These are phyloP conservation scores for Pachydiplax longipennis DNA, from an alignment of 2,888 invertebrate genomes.

Conservation along the genomic window DNA sequence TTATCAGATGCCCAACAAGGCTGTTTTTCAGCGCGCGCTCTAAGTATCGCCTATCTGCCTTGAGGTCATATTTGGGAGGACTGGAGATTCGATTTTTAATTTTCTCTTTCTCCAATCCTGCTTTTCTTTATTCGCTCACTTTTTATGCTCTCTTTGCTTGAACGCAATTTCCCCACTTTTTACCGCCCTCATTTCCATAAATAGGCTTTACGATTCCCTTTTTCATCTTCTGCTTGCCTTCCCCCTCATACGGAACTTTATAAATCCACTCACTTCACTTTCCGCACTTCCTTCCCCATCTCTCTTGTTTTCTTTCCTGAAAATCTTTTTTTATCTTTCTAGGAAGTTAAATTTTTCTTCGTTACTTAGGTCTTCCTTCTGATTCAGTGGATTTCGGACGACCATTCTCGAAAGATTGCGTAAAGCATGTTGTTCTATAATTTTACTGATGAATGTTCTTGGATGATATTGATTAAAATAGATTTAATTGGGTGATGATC, in stretches of 20 bases:
- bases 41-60: no score
- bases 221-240: not conserved
- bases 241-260: not conserved
- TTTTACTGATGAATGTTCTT: no score
- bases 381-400: no score
- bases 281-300: not conserved
- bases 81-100: not conserved
- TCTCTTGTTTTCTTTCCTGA: not conserved
- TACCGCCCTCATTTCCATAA: not conserved
- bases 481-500: no score
- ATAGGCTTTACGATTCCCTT: not conserved
- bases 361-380: no score
- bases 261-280: not conserved
- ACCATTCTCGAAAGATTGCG: no score
- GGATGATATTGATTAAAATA: no score
- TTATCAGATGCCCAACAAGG: not conserved
- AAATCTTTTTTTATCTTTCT: no score
- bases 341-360: no score
- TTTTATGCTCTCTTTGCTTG: not conserved
- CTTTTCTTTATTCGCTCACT: not conserved
- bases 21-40: no score
- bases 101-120: not conserved
- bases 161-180: not conserved
- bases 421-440: no score
- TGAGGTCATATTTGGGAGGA: not conserved